These are phyloP conservation scores for Coelogynopora nodosa DNA, from an alignment of 2,888 invertebrate genomes.

Conservation along the genomic window DNA sequence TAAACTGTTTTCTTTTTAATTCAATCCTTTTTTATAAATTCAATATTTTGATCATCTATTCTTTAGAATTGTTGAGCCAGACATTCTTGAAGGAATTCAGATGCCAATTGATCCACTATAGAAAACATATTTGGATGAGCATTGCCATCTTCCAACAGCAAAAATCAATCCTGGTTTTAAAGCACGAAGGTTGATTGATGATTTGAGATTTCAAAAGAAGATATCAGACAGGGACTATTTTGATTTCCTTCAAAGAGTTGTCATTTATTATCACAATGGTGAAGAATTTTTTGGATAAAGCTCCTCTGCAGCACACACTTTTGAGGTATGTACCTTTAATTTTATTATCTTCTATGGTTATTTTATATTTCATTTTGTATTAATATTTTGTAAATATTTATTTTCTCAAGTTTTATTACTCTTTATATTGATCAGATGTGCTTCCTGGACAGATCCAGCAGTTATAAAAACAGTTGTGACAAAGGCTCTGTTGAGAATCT, in stretches of 20 bases:
- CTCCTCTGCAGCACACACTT: background rate
- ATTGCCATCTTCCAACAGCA: background rate
- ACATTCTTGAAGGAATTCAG: background rate
- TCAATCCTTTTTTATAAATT: background rate
- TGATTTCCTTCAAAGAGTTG: background rate
- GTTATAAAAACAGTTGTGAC: background rate
- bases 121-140: background rate
- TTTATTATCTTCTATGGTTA: background rate
- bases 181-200: background rate
- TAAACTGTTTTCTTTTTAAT: too few species aligned
- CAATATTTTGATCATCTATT: background rate
- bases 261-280: background rate
- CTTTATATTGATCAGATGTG: background rate
- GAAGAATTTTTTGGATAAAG: background rate
- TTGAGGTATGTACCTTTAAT: background rate
- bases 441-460: background rate
- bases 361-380: background rate
- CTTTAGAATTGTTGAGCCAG: background rate
- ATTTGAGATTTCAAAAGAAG: background rate
- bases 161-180: background rate
- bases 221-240: background rate
- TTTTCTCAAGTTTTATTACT: background rate
- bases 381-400: background rate
- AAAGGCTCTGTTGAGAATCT: background rate
- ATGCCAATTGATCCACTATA: background rate